Conservation (phyloP, 1,140 invertebrate species). For the Anastatus disparis region DNA sequence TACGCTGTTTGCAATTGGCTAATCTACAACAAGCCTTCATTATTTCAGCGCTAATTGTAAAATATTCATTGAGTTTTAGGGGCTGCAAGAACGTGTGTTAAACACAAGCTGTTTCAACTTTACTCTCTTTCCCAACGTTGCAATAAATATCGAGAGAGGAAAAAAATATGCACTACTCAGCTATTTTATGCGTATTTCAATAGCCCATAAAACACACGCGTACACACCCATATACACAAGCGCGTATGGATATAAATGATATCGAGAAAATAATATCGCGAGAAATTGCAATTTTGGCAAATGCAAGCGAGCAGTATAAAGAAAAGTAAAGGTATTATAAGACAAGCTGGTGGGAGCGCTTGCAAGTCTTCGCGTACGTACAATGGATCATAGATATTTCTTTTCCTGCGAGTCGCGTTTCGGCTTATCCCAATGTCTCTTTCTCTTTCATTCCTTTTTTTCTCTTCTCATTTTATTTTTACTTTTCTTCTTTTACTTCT, state of each 20-base stretch:
- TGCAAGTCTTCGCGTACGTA: background rate
- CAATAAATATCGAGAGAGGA: slow-evolving; percentile 25
- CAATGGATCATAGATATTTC: slow-evolving; percentile 26
- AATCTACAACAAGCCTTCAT: too few species aligned
- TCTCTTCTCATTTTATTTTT: background rate
- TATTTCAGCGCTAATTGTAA: too few species aligned
- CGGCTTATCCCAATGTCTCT: background rate
- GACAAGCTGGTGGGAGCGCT: too few species aligned
- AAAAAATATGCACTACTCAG: background rate
- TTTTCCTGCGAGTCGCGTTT: background rate
- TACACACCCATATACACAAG: background rate
- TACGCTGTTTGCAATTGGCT: too few species aligned
- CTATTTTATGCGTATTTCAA: background rate
- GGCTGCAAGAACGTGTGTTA: too few species aligned
- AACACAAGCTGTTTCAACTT: too few species aligned
- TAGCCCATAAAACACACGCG: too few species aligned
- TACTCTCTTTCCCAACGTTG: too few species aligned
- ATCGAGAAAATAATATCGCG: slow-evolving; percentile 19
- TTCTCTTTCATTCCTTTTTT: background rate
- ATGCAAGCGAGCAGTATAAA: background rate
- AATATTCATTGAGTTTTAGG: too few species aligned
- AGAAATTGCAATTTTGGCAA: slow-evolving; percentile 15
- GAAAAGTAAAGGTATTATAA: too few species aligned
- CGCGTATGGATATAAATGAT: background rate
- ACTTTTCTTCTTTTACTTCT: background rate